Percentiles rank a stretch among this genome's conserved stretches.
Evolutionary conservation across 2,888 invertebrate genomes (phyloP).

Genomic region (Nycteola revayana): DNA sequence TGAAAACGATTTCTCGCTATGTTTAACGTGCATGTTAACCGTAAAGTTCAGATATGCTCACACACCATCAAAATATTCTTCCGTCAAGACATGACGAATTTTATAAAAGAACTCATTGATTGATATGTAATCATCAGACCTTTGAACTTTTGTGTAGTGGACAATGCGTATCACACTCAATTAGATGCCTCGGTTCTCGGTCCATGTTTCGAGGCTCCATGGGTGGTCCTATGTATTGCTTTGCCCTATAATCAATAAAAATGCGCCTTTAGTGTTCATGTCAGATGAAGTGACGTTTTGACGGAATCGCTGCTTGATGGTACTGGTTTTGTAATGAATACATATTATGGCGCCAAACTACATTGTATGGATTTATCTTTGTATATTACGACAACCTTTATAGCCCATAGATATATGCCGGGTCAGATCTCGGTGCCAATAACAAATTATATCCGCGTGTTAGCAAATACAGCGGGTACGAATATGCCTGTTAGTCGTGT

Average conservation of each 20-base stretch:
- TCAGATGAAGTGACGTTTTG: slow-evolving; percentile 50
- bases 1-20: slow-evolving; percentile 6
- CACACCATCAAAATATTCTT: slow-evolving; percentile 19
- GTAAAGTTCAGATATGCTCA: slow-evolving; percentile 5
- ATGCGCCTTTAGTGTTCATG: slow-evolving; percentile 42
- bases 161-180: slow-evolving; percentile 59
- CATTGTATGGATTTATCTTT: slow-evolving; percentile 14
- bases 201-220: too few species aligned
- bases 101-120: slow-evolving; percentile 43
- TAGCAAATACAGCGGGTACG: too few species aligned
- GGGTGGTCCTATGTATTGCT: slow-evolving; percentile 59
- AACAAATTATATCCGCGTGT: too few species aligned
- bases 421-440: too few species aligned
- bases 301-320: slow-evolving; percentile 32
- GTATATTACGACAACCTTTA: too few species aligned
- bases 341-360: slow-evolving; percentile 20
- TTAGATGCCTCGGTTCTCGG: slow-evolving; percentile 51
- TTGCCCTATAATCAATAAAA: slow-evolving; percentile 60
- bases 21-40: slow-evolving; percentile 12
- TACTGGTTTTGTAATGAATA: slow-evolving; percentile 30
- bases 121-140: slow-evolving; percentile 57
- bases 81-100: slow-evolving; percentile 40
- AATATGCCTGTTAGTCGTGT: too few species aligned
- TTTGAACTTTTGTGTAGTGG: slow-evolving; percentile 58
- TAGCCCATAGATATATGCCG: too few species aligned